Evolutionary conservation across 1,140 invertebrate species (phyloP).

Genomic region (Brachionus koreanus): DNA sequence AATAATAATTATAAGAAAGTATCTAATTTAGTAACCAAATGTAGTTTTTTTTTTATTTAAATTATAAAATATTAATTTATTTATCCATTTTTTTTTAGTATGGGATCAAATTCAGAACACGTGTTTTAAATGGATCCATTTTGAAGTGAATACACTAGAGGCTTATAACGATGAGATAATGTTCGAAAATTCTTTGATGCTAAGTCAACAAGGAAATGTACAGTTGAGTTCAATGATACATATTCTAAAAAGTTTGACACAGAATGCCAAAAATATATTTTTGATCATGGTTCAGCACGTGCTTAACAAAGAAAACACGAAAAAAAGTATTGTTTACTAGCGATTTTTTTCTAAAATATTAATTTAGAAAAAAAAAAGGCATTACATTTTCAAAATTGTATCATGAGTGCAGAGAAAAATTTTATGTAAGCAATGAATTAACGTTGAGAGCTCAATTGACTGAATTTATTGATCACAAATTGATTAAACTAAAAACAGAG

Average conservation of each 20-base stretch:
- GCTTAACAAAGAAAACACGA: constrained; percentile 67
- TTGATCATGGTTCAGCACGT: constrained; percentile 75
- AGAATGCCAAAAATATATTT: constrained; percentile 81
- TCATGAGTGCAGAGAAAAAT: constrained; percentile 72
- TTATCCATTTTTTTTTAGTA: constrained; percentile 66
- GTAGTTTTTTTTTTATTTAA: no score
- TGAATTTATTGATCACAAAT: constrained; percentile 87
- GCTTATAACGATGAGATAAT: constrained; percentile 80
- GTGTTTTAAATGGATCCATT: constrained; percentile 79
- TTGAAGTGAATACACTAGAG: constrained; percentile 75
- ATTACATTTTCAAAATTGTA: constrained; percentile 82
- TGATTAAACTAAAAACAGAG: constrained; percentile 69
- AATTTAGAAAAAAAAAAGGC: constrained; percentile 62
- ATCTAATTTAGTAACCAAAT: no score
- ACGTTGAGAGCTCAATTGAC: constrained; percentile 80
- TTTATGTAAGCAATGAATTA: constrained; percentile 81
- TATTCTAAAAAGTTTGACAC: constrained; percentile 79
- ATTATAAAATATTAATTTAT: no score
- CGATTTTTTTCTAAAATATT: constrained; percentile 50
- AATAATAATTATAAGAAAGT: no score
- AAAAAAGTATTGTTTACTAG: constrained; percentile 63
- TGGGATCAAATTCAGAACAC: constrained; percentile 80
- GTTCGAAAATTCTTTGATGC: constrained; percentile 77
- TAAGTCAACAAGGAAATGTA: constrained; percentile 65
- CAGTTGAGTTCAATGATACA: constrained; percentile 58